Evolutionary conservation across 2,888 invertebrate genomes (phyloP).

Genomic region (Rhabditoides inermis): DNA sequence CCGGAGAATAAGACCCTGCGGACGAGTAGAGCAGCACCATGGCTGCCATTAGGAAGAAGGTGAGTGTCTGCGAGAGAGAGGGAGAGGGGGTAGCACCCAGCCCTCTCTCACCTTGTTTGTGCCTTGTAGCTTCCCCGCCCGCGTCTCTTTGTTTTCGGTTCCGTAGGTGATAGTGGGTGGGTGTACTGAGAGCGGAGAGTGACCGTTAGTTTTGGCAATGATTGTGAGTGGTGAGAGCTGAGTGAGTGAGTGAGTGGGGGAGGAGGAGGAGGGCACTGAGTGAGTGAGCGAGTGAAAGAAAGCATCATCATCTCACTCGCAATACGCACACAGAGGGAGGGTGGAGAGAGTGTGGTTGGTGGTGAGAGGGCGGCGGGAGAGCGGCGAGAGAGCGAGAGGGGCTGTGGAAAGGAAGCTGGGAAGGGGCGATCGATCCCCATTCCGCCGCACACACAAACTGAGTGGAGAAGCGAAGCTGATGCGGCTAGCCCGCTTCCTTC

Average conservation of each 20-base stretch:
- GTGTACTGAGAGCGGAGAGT: neutral
- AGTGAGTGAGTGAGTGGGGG: neutral
- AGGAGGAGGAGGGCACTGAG: neutral
- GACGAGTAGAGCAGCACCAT: too few species aligned
- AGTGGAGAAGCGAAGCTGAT: too few species aligned
- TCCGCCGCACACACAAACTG: too few species aligned
- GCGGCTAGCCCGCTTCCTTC: too few species aligned
- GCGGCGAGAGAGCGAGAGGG: neutral
- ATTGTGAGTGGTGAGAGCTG: neutral
- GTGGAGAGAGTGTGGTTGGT: neutral
- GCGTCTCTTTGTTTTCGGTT: too few species aligned
- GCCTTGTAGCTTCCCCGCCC: too few species aligned
- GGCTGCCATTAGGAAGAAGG: slow-evolving; percentile 44
- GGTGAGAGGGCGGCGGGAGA: neutral
- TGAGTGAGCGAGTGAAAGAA: neutral
- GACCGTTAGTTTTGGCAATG: neutral
- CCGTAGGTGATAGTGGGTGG: neutral
- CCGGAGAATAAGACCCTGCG: too few species aligned
- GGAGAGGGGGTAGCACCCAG: too few species aligned
- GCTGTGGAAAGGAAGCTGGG: neutral
- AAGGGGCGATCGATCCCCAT: neutral
- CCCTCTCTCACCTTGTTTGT: too few species aligned
- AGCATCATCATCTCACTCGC: neutral
- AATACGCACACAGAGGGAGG: neutral
- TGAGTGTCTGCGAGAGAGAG: too few species aligned